phyloP scores from a whole-genome alignment of 2,888 invertebrate genomes.

The Dysmachus trigonus region DNA sequence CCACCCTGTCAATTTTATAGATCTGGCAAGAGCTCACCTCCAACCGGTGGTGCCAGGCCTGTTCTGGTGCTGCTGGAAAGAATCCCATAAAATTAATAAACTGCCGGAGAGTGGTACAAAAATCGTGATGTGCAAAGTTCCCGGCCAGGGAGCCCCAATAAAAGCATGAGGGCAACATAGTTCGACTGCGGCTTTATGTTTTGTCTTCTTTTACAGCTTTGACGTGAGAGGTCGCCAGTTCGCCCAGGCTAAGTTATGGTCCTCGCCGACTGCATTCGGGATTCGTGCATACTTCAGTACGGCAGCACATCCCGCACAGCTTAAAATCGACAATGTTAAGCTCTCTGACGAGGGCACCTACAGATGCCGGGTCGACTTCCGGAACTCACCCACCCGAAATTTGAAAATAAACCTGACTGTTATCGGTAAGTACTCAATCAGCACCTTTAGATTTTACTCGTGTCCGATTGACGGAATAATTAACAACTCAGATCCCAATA shows the following conservation, averaged over 20 bases:
- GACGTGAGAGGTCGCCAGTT: conserved; percentile 79
- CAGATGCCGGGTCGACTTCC: conserved; percentile 78
- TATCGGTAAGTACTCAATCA: conserved; percentile 69
- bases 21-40: not conserved
- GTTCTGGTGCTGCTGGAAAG: not conserved
- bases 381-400: conserved; percentile 77
- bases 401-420: conserved; percentile 79
- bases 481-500: too few relatives aligned
- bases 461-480: not conserved
- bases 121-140: conserved; percentile 9
- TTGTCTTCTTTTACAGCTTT: conserved; percentile 67
- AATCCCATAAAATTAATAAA: conserved; percentile 14
- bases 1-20: not conserved
- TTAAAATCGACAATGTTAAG: conserved; percentile 73
- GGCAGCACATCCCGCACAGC: conserved; percentile 80
- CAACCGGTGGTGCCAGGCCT: not conserved
- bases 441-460: not conserved
- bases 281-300: conserved; percentile 85
- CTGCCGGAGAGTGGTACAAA: not conserved
- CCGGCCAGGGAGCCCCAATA: not conserved
- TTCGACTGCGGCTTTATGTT: conserved; percentile 34
- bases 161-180: not conserved
- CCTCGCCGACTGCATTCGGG: conserved; percentile 78
- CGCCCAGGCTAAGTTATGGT: conserved; percentile 83
- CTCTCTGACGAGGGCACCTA: conserved; percentile 75